phyloP scores from a whole-genome alignment of 2,797 vertebrate genomes.

The Pelodytes ibericus region DNA sequence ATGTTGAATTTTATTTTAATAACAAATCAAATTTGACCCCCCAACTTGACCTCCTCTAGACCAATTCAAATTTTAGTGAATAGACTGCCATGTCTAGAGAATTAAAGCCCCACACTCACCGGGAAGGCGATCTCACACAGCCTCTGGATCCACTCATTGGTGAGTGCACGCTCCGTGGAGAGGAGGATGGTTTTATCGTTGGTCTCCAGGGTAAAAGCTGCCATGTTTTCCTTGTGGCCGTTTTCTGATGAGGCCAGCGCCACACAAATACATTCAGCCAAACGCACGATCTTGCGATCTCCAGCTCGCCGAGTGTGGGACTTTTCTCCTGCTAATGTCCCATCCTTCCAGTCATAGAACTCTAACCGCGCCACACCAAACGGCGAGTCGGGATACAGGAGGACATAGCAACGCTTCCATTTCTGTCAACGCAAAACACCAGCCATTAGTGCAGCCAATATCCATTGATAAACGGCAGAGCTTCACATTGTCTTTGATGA shows the following conservation, averaged over 20 bases:
- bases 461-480: no score
- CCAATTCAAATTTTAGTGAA: no score
- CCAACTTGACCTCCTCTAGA: no score
- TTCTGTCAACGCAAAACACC: conserved; percentile 73
- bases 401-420: conserved; percentile 96
- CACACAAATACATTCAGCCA: conserved; percentile 91
- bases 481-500: no score
- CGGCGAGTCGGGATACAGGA: conserved; percentile 88
- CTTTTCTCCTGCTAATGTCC: conserved; percentile 67
- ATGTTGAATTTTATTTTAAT: no score
- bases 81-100: no score
- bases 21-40: no score
- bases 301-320: conserved; percentile 78
- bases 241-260: conserved; percentile 77
- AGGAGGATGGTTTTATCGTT: conserved; percentile 88
- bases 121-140: conserved; percentile 92
- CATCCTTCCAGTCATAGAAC: conserved; percentile 85
- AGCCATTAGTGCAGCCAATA: no score
- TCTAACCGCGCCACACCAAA: conserved; percentile 94
- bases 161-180: conserved; percentile 77
- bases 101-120: conserved; percentile 79
- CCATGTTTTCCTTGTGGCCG: conserved; percentile 86
- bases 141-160: conserved; percentile 87
- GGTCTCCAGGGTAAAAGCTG: conserved; percentile 88
- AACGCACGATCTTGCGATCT: conserved; percentile 90